Evolutionary conservation across 2,113 vertebrate genomes (phyloP).

Genomic region (Nipponia nippon): DNA sequence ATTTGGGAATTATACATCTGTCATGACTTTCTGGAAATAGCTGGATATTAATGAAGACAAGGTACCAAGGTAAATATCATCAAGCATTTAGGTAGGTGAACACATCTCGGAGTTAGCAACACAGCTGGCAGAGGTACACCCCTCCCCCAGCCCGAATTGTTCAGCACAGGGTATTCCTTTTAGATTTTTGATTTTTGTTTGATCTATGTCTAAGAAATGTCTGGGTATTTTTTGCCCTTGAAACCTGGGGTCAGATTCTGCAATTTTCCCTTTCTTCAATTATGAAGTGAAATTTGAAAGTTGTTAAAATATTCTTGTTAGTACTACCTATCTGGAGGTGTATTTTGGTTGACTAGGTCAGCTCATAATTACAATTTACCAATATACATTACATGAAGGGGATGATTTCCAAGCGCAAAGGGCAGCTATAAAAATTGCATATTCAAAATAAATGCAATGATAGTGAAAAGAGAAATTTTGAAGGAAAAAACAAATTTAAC

Average conservation of each 20-base stretch:
- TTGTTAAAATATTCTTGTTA: background rate
- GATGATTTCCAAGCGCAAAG: background rate
- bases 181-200: background rate
- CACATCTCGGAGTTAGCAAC: background rate
- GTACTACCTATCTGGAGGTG: background rate
- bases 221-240: background rate
- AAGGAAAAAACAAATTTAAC: background rate
- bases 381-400: background rate
- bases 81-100: background rate
- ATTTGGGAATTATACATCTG: background rate
- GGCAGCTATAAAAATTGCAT: background rate
- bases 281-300: background rate
- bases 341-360: background rate
- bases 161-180: background rate
- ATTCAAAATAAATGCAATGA: background rate
- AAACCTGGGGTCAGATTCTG: background rate
- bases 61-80: background rate
- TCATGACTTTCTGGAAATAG: background rate
- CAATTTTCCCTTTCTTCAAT: background rate
- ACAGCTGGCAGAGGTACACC: background rate
- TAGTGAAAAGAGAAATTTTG: background rate
- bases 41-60: background rate
- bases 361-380: background rate
- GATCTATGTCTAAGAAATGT: background rate
- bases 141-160: background rate